phyloP scores from a whole-genome alignment of 2,888 invertebrate genomes.

The Macropis europaea region DNA sequence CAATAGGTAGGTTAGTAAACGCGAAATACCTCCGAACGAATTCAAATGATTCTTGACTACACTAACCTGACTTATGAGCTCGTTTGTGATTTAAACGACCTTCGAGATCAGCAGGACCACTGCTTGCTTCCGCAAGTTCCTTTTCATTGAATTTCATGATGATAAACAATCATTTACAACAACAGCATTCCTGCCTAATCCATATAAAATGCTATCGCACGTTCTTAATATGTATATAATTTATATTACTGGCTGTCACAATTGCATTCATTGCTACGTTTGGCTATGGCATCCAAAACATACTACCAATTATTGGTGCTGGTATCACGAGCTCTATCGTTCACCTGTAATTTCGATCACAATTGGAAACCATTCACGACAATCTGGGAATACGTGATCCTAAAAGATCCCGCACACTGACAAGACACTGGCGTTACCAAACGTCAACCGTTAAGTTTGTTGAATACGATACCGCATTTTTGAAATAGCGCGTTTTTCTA shows the following conservation, averaged over 20 bases:
- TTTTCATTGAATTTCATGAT: constrained; percentile 87
- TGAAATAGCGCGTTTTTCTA: constrained; percentile 35
- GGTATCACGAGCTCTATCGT: background rate
- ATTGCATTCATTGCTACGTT: constrained; percentile 15
- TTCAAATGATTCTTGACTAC: constrained; percentile 5
- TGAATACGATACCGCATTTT: constrained; percentile 9
- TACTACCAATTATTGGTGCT: constrained; percentile 6
- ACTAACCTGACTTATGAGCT: constrained; percentile 76
- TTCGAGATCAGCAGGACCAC: constrained; percentile 84
- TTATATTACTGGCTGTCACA: constrained; percentile 15
- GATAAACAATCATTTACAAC: background rate
- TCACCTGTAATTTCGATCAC: background rate
- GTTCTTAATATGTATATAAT: constrained; percentile 19
- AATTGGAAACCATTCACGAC: background rate
- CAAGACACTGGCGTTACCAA: background rate
- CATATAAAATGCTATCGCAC: constrained; percentile 23
- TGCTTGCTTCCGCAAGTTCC: constrained; percentile 85
- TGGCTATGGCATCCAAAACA: background rate
- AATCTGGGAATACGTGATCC: background rate
- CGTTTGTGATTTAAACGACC: constrained; percentile 87
- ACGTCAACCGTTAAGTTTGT: constrained; percentile 6
- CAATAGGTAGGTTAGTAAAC: background rate
- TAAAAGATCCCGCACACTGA: background rate
- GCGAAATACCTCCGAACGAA: background rate
- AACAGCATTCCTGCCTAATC: background rate